Base-by-base conservation (phyloP, 2,888 invertebrate genomes). In the Noctua fimbriata region DNA sequence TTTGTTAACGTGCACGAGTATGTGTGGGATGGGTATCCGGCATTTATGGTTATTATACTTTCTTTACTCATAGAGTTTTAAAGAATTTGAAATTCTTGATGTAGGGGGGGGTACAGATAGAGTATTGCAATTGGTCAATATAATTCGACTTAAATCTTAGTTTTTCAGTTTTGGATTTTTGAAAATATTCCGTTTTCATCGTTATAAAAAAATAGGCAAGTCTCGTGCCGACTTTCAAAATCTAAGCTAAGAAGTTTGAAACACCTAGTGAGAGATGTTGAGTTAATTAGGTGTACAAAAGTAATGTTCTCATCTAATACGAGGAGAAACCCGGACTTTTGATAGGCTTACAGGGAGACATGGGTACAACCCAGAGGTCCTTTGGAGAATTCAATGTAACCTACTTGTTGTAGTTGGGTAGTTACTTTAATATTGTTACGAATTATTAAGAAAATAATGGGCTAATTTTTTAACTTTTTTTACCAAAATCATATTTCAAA, bases 331-430 rank as follows among this genome's bases (percentile, higher is more conserved):
- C 65, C 67, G 65, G 79, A 83, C 71, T 74, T 73, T 84, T 69
- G 47, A 41, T 41, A 36, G 71, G 85, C 60, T 74, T 76, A 71
- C 69, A 12, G 44, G 32, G 67, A 74, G 79, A 83, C 74, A 79
- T 74, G 84, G 82, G 84, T 83, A 18, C 24, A 83, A 82, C 78
- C 28, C 47, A 72, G 36, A 18, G 47, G n/a, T 28, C 71, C 67
- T 55, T 82, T 63, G n/a, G 60, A 83, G 66, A 83, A 63, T 82
- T 72, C 67, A 60, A 32, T 60, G 66, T 82, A 21, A 60, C 36
- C 36, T 70, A 47, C 41, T 21, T 36, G 63, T 63, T 44, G 10
- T 69, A 78, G 41, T 36, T 49, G 44, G 4, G 44, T 65, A 65
- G 28, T 60, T 60, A 60, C 16, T 32, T 14, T 73, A 41, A 79